A percentile compares a stretch with the other conserved stretches of the same genome.
phyloP scores from a whole-genome alignment of 2,113 vertebrate species.

The Erpornis zantholeuca region DNA sequence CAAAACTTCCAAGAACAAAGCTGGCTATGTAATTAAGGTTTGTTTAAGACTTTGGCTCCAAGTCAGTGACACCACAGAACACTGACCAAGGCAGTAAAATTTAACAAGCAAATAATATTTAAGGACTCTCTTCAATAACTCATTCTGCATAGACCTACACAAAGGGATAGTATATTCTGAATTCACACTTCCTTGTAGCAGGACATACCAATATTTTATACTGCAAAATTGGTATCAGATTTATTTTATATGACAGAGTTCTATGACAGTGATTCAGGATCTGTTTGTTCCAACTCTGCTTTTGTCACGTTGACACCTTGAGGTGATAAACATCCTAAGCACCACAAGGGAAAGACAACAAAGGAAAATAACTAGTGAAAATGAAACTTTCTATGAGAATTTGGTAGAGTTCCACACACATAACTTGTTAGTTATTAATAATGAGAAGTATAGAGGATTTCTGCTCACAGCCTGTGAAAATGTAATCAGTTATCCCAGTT shows the following conservation, averaged over 20 bases:
- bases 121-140: background rate
- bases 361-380: background rate
- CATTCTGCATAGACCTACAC: background rate
- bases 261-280: background rate
- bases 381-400: background rate
- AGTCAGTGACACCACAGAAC: background rate
- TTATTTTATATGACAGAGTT: background rate
- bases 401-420: background rate
- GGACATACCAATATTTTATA: background rate
- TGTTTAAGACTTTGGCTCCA: background rate
- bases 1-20: background rate
- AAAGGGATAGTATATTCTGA: background rate
- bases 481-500: background rate
- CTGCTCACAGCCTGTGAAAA: background rate
- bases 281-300: background rate
- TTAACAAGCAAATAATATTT: constrained; percentile 21
- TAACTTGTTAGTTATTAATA: background rate
- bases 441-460: background rate
- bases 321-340: background rate
- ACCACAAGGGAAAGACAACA: background rate
- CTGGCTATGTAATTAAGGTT: background rate
- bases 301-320: background rate
- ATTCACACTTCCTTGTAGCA: background rate
- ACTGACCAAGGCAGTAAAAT: background rate
- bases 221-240: background rate